Evolutionary conservation across 2,888 invertebrate genomes (phyloP), one percentile per base, ranked within the genome.

Genomic region (Ligdia adustata): DNA sequence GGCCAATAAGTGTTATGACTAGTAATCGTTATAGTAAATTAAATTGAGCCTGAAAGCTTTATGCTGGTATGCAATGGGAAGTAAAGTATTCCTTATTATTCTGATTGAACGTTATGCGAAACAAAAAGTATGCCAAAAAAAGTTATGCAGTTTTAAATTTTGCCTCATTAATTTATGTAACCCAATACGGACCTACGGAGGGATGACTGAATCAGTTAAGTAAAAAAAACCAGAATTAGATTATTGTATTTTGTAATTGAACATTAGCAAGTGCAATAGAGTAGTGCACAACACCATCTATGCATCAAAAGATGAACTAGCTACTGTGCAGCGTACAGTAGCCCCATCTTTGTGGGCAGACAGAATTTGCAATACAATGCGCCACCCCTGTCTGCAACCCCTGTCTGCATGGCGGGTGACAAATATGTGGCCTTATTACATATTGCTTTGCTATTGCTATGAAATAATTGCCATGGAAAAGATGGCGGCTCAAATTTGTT

Each of bases 301-400:
- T 70, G 61, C 68, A 69, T 66, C 78, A 82, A 83, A 84, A 85
- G 69, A 53, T 33, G 79, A 82, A 90, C 88, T 88, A 76, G 65
- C 64, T 77, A 55, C 71, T 71, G 65, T 64, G 69, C 72, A 72
- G 73, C 73, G 72, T 78, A 78, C 87, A 81, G 88, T 85, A 82
- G 83, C 88, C 79, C 86, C 88, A 87, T 87, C 87, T 87, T 75
- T 75, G 69, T 75, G 75, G 71, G 62, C 65, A 69, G 70, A 61
- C 64, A 60, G 75, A 69, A 71, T 79, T 81, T 79, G 80, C 82
- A 78, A 79, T 73, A 67, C 67, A 77, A 79, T 79, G 75, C 75
- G 75, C 75, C 77, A 72, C 81, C 83, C 78, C 63, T 63, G 66
- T 65, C 69, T 73, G 77, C 78, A 72, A 66, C 66, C 69, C 70